These are phyloP conservation scores for Callyntrura sp. DNA, from an alignment of 2,888 invertebrate species.

Conservation along the genomic window DNA sequence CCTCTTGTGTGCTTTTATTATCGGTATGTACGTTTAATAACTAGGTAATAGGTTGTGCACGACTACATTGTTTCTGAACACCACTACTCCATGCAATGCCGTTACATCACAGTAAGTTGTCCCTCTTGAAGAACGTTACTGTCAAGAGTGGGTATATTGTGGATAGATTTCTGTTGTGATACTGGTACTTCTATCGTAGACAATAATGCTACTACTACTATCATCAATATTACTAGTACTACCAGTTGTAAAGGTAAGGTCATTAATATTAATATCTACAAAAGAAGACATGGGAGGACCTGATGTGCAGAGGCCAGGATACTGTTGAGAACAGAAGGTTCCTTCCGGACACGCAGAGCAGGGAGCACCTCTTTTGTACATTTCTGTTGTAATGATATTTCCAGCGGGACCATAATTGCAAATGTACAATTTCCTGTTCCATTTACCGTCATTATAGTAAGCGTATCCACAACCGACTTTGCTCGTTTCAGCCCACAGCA, in stretches of 20 bases:
- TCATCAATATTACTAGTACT: background rate
- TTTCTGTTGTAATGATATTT: conserved; percentile 84
- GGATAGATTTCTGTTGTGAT: background rate
- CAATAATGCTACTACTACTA: background rate
- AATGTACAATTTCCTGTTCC: conserved; percentile 93
- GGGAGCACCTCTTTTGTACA: conserved; percentile 85
- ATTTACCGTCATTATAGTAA: conserved; percentile 90
- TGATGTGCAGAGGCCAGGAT: conserved; percentile 84
- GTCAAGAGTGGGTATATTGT: background rate
- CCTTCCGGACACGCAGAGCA: conserved; percentile 84
- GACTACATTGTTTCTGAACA: too few species aligned
- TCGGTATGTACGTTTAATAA: too few species aligned
- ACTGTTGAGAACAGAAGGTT: conserved; percentile 84
- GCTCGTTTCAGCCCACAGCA: conserved; percentile 95
- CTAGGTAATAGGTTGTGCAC: too few species aligned
- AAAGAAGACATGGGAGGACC: conserved; percentile 79
- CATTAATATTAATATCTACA: conserved; percentile 71
- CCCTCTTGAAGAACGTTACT: background rate
- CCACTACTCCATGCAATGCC: too few species aligned
- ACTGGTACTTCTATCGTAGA: conserved; percentile 9
- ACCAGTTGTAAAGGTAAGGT: conserved; percentile 52
- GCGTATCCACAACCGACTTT: conserved; percentile 95
- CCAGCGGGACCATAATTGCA: conserved; percentile 93
- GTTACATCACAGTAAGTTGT: conserved; percentile 25
- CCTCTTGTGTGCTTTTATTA: too few species aligned